These are phyloP conservation scores for Leptoteleia sp. DNA, from an alignment of 1,140 invertebrate genomes.

Conservation along the genomic window DNA sequence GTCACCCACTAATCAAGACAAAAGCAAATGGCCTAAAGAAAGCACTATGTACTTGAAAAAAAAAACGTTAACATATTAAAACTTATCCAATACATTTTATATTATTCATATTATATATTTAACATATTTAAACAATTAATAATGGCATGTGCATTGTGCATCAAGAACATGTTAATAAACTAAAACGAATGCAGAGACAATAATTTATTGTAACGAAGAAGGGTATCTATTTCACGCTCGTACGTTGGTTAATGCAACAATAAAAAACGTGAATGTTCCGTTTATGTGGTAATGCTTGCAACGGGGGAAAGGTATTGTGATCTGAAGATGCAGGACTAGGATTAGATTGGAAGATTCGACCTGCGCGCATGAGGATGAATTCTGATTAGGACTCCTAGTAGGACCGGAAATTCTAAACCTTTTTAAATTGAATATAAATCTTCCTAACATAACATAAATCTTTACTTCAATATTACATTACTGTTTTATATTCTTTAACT, in stretches of 20 bases:
- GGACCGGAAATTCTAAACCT: slow-evolving; percentile 19
- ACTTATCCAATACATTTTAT: too few relatives aligned
- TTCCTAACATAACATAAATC: neutral
- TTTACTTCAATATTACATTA: slow-evolving; percentile 1
- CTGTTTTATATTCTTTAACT: neutral
- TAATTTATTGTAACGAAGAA: too few relatives aligned
- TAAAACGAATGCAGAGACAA: too few relatives aligned
- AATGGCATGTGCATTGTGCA: too few relatives aligned
- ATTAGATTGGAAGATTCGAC: slow-evolving; percentile 19
- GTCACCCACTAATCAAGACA: too few relatives aligned
- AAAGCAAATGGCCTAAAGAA: too few relatives aligned
- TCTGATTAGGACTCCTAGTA: slow-evolving; percentile 19
- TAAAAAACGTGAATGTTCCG: slow-evolving; percentile 7
- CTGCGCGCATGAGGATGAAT: slow-evolving; percentile 17
- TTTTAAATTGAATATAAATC: slow-evolving; percentile 25
- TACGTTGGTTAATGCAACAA: neutral
- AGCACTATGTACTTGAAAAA: too few relatives aligned
- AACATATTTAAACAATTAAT: too few relatives aligned
- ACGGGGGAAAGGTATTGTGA: slow-evolving; percentile 10
- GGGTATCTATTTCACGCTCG: too few relatives aligned
- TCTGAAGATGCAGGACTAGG: slow-evolving; percentile 22
- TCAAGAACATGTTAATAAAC: neutral
- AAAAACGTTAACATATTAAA: too few relatives aligned
- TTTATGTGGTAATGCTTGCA: slow-evolving; percentile 11
- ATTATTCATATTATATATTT: too few relatives aligned